Base-by-base conservation (phyloP, 2,797 vertebrate genomes). In the Lutjanus campechanus region DNA sequence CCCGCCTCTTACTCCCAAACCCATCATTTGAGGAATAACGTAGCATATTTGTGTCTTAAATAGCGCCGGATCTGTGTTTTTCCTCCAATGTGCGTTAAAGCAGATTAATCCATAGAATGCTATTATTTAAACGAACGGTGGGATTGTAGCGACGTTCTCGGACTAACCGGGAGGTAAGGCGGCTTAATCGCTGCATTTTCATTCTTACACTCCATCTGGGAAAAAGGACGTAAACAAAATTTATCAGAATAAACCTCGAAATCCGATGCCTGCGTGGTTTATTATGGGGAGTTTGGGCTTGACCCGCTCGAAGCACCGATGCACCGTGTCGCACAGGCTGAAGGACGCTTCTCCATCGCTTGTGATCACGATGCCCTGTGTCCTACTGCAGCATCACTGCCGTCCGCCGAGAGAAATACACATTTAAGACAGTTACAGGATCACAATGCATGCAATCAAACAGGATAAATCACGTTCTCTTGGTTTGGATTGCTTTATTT, bases 271-370 rank as follows among this genome's bases (percentile, higher is more conserved):
- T 7, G 7, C 15, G 4, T 12, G n/a, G 36, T 50, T 77, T 55
- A 61, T 7, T 29, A 65, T 53, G 65, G 29, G 40, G 55, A 54
- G 55, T 44, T 46, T 43, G 49, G 46, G 55, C 19, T 81, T 73
- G 83, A 82, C 69, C 69, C 61, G 71, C 44, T 75, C 50, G 17
- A 82, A 43, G 72, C 83, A 49, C 62, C 67, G 79, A 69, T 61
- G 85, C 83, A 56, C 69, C 75, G 86, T 87, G 85, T 76, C 88
- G 85, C 78, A 64, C 81, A 62, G 86, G 81, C 85, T 95, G 94
- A 95, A 95, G 95, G 95, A 93, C 95, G 95, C 92, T 67, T 56
- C 90, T 90, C 91, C 90, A 91, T 92, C 91, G 88, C 78, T 79
- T 58, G 67, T 29, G 81, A 80, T 93, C 87, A 81, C 87, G 91